Conservation (phyloP, 2,113 vertebrate species). For the Peucedramus taeniatus region DNA sequence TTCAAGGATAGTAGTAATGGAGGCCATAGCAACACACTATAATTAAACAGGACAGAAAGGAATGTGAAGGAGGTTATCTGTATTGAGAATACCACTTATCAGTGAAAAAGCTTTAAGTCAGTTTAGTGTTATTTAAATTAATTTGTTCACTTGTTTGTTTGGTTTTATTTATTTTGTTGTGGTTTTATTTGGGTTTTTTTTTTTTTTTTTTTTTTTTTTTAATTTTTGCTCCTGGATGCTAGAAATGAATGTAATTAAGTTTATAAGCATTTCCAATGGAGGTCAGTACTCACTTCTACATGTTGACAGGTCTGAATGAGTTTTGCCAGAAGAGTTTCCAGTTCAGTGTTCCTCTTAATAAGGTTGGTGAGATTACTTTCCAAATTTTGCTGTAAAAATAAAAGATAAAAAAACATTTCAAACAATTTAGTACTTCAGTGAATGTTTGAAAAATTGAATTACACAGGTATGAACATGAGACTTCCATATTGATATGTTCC, state of each 20-base stretch:
- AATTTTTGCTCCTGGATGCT: not conserved
- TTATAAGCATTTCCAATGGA: not conserved
- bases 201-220: not conserved
- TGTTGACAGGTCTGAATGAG: conserved; percentile 98
- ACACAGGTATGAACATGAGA: not conserved
- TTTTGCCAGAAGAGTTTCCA: conserved; percentile 96
- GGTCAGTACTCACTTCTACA: conserved; percentile 87
- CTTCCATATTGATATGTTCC: not conserved
- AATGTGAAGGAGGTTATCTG: not conserved
- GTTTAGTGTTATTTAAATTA: not conserved
- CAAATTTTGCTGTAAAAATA: conserved; percentile 87
- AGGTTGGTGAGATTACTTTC: conserved; percentile 94
- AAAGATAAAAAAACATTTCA: conserved; percentile 20
- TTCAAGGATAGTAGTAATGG: not conserved
- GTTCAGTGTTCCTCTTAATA: conserved; percentile 97
- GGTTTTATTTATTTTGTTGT: not conserved
- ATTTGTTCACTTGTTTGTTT: not conserved
- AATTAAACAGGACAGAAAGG: not conserved
- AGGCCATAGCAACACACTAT: not conserved
- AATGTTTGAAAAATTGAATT: not conserved
- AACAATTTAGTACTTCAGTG: not conserved
- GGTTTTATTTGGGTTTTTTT: not conserved
- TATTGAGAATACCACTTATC: not conserved
- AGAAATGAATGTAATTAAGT: not conserved
- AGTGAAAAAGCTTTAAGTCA: not conserved